Base-by-base conservation (phyloP, 2,113 vertebrate genomes). In the Ailurus styani region DNA sequence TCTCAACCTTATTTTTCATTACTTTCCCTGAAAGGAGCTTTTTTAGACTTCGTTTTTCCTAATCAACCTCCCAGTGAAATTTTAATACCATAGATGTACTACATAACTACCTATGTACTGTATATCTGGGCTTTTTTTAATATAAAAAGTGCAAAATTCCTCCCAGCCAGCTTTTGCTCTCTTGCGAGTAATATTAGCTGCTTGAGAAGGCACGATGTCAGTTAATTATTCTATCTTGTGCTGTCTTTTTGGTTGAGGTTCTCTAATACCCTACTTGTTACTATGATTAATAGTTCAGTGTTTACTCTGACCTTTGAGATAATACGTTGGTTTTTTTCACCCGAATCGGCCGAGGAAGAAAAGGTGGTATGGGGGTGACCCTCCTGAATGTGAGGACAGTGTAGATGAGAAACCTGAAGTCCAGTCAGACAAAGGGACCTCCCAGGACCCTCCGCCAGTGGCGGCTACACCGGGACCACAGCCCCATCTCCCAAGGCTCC, bases 241-340 rank as follows among this genome's bases (percentile, higher is more conserved):
- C 10, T 66, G 27, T 52, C 27, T 57, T 79, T 93, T 72, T 75
- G 50, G 52, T 12, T 86, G 81, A 83, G 47, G 87, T 25, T 89
- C 54, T 77, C 15, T 5, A 84, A 52, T 34, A 78, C 37, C 64
- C 17, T 45, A 73, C 5, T 82, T 62, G 42, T 50, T 84, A 42
- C 12, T 52, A 45, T 21, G 66, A 93, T 73, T 21, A 90, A 52
- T 11, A 66, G n/a, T 60, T 55, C 17, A 47, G 14, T 82, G n/a
- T 75, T 96, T 81, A 87, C 70, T n/a, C 95, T 31, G 75, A n/a
- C 20, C 52, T 88, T 45, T 66, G 87, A 78, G 86, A 68, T 82
- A 88, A 50, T 6, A 68, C 47, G 15, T 37, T 64, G 45, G 55
- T 66, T 18, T 31, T 62, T 34, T 27, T 0, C 17, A 18, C 18